These are phyloP conservation scores for Heliconius congener DNA, from an alignment of 1,140 invertebrate genomes.

Conservation along the genomic window DNA sequence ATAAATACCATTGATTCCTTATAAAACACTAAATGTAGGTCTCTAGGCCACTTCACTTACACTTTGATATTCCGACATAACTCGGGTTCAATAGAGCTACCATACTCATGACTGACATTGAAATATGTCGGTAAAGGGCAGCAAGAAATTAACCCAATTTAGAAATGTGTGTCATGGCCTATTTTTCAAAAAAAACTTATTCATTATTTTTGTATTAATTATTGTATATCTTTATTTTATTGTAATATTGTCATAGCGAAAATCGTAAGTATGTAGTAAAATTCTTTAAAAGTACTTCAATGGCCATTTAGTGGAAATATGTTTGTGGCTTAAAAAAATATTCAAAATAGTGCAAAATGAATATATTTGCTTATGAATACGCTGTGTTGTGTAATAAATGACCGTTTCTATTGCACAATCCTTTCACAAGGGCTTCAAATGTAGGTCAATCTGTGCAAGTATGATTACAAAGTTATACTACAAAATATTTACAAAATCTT, in stretches of 20 bases:
- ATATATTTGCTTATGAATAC: constrained; percentile 78
- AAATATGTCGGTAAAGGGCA: constrained; percentile 81
- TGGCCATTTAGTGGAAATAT: constrained; percentile 44
- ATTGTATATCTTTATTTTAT: constrained; percentile 14
- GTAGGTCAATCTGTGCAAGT: constrained; percentile 78
- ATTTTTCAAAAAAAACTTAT: constrained; percentile 49
- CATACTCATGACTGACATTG: constrained; percentile 81
- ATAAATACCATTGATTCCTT: constrained; percentile 62
- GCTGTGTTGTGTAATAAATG: constrained; percentile 80
- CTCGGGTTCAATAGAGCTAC: constrained; percentile 75
- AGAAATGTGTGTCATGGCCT: constrained; percentile 70
- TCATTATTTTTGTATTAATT: not conserved
- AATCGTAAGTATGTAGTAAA: constrained; percentile 26
- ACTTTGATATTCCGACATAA: constrained; percentile 80
- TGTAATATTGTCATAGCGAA: constrained; percentile 10
- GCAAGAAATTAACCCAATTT: constrained; percentile 76
- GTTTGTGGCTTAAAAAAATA: constrained; percentile 45
- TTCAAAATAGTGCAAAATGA: constrained; percentile 73
- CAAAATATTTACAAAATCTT: constrained; percentile 10
- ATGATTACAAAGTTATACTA: constrained; percentile 57
- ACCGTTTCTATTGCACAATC: constrained; percentile 81
- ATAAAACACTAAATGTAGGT: constrained; percentile 79
- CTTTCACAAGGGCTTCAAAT: constrained; percentile 80
- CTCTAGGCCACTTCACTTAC: constrained; percentile 81
- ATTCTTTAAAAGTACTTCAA: constrained; percentile 46